Conservation (phyloP, 2,888 invertebrate species). For the Cosmia trapezina region DNA sequence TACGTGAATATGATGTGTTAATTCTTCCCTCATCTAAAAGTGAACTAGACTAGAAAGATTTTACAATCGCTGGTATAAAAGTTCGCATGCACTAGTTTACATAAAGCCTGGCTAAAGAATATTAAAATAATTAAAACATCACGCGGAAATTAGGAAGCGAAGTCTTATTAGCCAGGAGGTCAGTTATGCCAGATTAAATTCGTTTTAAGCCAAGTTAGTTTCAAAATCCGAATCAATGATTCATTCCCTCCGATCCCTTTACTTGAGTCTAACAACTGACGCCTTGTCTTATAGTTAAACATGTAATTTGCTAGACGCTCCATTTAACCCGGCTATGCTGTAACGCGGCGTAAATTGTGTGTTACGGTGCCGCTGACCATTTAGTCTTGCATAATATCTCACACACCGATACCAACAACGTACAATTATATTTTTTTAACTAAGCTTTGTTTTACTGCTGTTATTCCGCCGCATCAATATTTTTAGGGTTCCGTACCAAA, state of each 20-base stretch:
- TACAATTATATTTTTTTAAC: slow-evolving; percentile 26
- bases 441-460: slow-evolving; percentile 27
- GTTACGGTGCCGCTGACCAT: slow-evolving; percentile 74
- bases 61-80: slow-evolving; percentile 61
- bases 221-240: slow-evolving; percentile 20
- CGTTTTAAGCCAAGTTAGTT: slow-evolving; percentile 5
- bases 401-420: slow-evolving; percentile 35
- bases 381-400: slow-evolving; percentile 74
- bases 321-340: slow-evolving; percentile 71
- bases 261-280: slow-evolving; percentile 19
- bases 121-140: slow-evolving; percentile 17
- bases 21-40: slow-evolving; percentile 67
- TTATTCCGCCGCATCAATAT: slow-evolving; percentile 5
- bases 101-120: neutral
- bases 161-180: neutral
- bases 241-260: slow-evolving; percentile 28
- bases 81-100: slow-evolving; percentile 10
- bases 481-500: too few relatives aligned
- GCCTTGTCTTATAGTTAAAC: slow-evolving; percentile 59
- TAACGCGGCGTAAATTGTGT: slow-evolving; percentile 78
- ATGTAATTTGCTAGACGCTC: slow-evolving; percentile 75
- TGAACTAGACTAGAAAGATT: slow-evolving; percentile 80
- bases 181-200: slow-evolving; percentile 15
- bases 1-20: slow-evolving; percentile 57
- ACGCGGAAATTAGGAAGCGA: slow-evolving; percentile 1